Percentiles rank a stretch among this genome's conserved stretches.
These are phyloP conservation scores for Suillia variegata DNA, from an alignment of 2,888 invertebrate species.

Conservation along the genomic window DNA sequence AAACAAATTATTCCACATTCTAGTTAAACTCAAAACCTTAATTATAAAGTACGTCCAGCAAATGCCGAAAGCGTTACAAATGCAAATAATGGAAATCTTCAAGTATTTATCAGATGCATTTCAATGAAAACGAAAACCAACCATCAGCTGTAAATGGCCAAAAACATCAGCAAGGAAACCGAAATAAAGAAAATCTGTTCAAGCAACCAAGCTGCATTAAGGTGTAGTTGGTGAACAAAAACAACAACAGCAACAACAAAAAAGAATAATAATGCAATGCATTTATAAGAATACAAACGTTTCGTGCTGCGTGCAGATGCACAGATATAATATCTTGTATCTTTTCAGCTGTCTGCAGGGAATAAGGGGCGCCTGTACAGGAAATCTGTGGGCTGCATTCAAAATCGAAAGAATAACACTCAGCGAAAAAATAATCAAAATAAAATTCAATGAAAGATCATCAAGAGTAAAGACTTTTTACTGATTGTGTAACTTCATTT, in stretches of 20 bases:
- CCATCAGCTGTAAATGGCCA: neutral
- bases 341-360: neutral
- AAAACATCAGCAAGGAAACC: neutral
- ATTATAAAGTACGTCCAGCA: too few relatives aligned
- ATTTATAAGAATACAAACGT: neutral
- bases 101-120: too few relatives aligned
- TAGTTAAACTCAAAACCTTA: too few relatives aligned
- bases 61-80: too few relatives aligned
- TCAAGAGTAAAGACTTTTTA: too few relatives aligned
- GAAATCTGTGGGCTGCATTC: neutral
- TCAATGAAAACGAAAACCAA: neutral
- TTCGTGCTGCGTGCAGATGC: neutral
- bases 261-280: neutral
- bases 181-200: neutral
- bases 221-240: neutral
- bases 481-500: too few relatives aligned
- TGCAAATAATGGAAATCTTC: too few relatives aligned
- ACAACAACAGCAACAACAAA: too few relatives aligned
- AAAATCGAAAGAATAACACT: too few relatives aligned
- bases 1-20: too few relatives aligned
- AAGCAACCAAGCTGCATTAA: neutral
- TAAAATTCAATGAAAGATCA: too few relatives aligned
- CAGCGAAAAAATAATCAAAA: too few relatives aligned
- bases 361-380: neutral
- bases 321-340: neutral